Conservation (phyloP, 2,888 invertebrate genomes). For the Drosophila subquinaria region DNA sequence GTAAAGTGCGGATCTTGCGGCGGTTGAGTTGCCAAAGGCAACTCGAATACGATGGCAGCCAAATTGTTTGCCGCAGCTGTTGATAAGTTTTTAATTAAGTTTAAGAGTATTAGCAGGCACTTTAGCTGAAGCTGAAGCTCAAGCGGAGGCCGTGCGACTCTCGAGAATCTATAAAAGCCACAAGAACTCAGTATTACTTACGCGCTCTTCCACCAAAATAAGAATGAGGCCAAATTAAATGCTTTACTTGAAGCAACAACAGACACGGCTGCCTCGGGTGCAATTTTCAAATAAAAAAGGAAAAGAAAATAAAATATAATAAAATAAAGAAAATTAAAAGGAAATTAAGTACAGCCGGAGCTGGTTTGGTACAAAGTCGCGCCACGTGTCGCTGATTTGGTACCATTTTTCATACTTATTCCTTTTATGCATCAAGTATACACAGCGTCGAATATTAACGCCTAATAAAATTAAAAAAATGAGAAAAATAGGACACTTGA, state of each 20-base stretch:
- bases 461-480: slow-evolving; percentile 24
- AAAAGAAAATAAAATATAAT: background rate
- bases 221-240: slow-evolving; percentile 36
- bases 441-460: slow-evolving; percentile 35
- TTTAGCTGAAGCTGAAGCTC: slow-evolving; percentile 43
- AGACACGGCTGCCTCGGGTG: slow-evolving; percentile 12
- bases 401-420: slow-evolving; percentile 1
- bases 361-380: slow-evolving; percentile 8
- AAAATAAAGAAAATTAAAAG: slow-evolving; percentile 14
- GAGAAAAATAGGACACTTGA: slow-evolving; percentile 13
- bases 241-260: slow-evolving; percentile 15
- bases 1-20: slow-evolving; percentile 16
- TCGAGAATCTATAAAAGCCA: slow-evolving; percentile 46
- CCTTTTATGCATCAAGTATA: slow-evolving; percentile 41
- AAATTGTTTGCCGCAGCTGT: slow-evolving; percentile 73
- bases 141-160: slow-evolving; percentile 10
- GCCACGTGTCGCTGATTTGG: slow-evolving; percentile 22
- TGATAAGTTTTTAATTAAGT: slow-evolving; percentile 78
- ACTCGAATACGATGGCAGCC: slow-evolving; percentile 24
- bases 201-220: slow-evolving; percentile 19
- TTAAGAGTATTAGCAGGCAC: slow-evolving; percentile 73
- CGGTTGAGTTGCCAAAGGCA: slow-evolving; percentile 45
- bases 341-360: slow-evolving; percentile 31
- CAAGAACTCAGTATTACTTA: slow-evolving; percentile 38
- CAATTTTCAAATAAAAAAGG: slow-evolving; percentile 12